Evolutionary conservation across 2,797 vertebrate genomes (phyloP).

Genomic region (Urosaurus nigricauda): DNA sequence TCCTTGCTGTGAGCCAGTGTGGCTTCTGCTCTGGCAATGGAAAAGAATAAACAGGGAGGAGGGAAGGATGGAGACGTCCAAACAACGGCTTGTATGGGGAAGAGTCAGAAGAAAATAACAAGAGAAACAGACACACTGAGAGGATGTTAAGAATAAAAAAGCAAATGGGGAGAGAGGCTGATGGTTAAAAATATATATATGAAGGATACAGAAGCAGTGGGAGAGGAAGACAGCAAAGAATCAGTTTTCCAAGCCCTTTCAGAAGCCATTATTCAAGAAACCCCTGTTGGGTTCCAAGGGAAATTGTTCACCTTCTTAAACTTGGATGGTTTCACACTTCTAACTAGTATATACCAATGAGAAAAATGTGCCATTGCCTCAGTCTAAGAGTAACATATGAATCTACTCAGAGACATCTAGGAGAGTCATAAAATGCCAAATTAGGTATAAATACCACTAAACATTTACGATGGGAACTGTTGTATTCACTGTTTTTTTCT

Average conservation of each 20-base stretch:
- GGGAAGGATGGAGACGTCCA: conserved; percentile 39
- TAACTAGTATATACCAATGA: conserved; percentile 4
- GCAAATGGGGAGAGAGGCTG: conserved; percentile 13
- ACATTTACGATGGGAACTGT: too few species aligned
- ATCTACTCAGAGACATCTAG: not conserved
- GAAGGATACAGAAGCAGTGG: conserved; percentile 23
- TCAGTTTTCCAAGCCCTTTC: conserved; percentile 32
- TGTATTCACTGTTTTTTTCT: not conserved
- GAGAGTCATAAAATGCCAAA: not conserved
- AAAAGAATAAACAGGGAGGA: conserved; percentile 51
- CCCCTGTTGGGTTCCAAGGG: not conserved
- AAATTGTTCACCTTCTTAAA: not conserved
- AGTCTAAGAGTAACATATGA: not conserved
- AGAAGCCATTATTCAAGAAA: conserved; percentile 37
- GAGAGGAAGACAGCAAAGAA: conserved; percentile 17
- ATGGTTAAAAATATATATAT: not conserved
- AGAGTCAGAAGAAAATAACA: not conserved
- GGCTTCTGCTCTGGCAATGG: conserved; percentile 54
- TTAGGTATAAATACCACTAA: not conserved
- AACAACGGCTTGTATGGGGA: conserved; percentile 29
- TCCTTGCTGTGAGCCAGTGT: conserved; percentile 69
- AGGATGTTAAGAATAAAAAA: conserved; percentile 33
- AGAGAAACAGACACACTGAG: not conserved
- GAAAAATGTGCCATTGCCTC: not conserved
- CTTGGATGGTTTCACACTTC: not conserved